Evolutionary conservation across 2,797 vertebrate species (phyloP), one percentile per base, ranked within the genome.

Genomic region (Pteropus rufus): DNA sequence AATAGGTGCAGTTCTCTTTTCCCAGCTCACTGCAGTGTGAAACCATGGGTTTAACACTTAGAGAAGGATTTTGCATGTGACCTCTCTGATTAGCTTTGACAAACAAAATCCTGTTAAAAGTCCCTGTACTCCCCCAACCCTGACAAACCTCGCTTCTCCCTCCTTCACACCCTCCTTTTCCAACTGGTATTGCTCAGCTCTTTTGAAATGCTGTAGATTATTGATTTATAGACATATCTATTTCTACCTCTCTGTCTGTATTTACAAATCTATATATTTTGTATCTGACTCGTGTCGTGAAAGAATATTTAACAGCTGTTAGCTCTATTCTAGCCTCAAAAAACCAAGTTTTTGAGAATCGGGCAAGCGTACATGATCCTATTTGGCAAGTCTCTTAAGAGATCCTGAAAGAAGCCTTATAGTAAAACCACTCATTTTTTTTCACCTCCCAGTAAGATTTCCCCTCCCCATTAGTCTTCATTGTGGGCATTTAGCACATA

Each of bases 41-140:
- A 58, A 95, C 83, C 67, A 3, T 9, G 56, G 18, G 46, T 82
- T 80, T 62, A 34, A 52, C 18, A 23, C 77, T 83, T 31, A 10
- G 14, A 46, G 67, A 84, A 58, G 76, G 79, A 73, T 89, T 94
- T 84, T 90, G 82, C 49, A 65, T n/a, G 23, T 81, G 88, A 87
- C 79, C 39, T 88, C 44, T 95, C 79, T 62, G 80, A 95, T 77
- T 29, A 95, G 72, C 91, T 87, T 5, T 70, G 75, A 60, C 80
- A 93, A 81, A 82, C 26, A 62, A 64, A 93, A 72, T 56, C 70
- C 34, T 44, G 39, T 44, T 52, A 54, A 31, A 76, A 14, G 10
- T 3, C 15, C 5, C 12, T 49, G 14, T 15, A 49, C 46, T 49
- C 6, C 21, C 24, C 11, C 15, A 5, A 31, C 26, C 58, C 89